Base-by-base conservation (phyloP, 2,797 vertebrate species). In the Mormyrops boulengeri region DNA sequence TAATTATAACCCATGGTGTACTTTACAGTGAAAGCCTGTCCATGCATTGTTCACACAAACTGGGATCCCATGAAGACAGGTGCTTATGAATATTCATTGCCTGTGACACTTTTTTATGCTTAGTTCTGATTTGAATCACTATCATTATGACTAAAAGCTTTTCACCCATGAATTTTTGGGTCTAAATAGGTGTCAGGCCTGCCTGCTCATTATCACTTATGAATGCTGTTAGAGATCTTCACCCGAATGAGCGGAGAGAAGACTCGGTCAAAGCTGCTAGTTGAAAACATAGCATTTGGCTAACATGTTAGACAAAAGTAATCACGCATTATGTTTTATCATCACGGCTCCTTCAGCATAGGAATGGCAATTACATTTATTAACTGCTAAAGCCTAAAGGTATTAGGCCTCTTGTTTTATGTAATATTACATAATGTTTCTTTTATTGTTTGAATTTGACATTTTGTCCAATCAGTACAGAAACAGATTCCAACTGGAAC, bases 111-210 rank as follows among this genome's bases (percentile, higher is more conserved):
- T 55, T 50, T 57, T 82, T 73, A 82, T 80, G 47, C 34, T 88
- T 88, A 88, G 38, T 89, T 57, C 26, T 82, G 88, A 82, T 89
- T 57, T 22, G 19, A 89, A 89, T 84, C 88, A 47, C 88, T 89
- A 57, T 55, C 11, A 44, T 82, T 41, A 89, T 41, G 73, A 38
- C 52, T 89, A 57, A 41, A 89, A 89, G 12, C 88, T 84, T 82
- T 84, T 50, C 38, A 66, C 34, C 87, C 41, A 30, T 57, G 53
- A 66, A 62, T 88, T 62, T 38, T 26, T 66, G 55, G 57, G 57
- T 88, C 87, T 44, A 22, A 47, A 47, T 62, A 47, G 57, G 87
- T 22, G 87, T 66, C 38, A 41, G 55, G 30, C 53, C 17, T 57
- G 34, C 34, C 53, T 41, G 19, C 34, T 88, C 30, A 49, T 62